These are phyloP conservation scores for Carassius gibelio DNA, from an alignment of 2,113 vertebrate species.

Conservation along the genomic window DNA sequence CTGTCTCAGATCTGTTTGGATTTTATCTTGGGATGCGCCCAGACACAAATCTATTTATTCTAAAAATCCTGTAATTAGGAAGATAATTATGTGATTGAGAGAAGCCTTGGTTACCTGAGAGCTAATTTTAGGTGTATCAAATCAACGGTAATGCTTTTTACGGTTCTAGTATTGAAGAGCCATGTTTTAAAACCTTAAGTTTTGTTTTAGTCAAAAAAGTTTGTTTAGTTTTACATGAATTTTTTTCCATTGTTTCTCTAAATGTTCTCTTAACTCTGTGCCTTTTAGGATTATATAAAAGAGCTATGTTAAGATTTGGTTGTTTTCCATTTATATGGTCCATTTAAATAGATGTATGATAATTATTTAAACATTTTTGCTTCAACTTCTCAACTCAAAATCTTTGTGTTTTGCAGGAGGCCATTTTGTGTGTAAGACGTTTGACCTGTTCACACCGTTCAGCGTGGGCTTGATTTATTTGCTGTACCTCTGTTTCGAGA, in stretches of 20 bases:
- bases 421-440: no score
- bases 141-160: slow-evolving; percentile 15
- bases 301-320: neutral
- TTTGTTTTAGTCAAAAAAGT: no score
- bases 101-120: neutral
- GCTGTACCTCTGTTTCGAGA: no score
- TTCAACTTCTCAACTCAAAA: neutral
- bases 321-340: neutral
- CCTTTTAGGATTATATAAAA: neutral
- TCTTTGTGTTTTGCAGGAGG: slow-evolving; percentile 71
- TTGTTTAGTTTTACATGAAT: neutral
- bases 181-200: neutral
- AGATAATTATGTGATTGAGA: neutral
- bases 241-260: neutral
- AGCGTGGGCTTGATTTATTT: no score
- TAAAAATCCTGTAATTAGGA: slow-evolving; percentile 3
- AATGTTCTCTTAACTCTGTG: neutral
- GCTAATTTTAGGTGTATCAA: neutral
- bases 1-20: slow-evolving; percentile 21
- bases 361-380: neutral
- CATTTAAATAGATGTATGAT: neutral
- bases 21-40: neutral
- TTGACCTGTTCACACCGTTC: no score
- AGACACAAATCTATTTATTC: slow-evolving; percentile 5
- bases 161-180: neutral